Evolutionary conservation across 2,113 vertebrate genomes (phyloP), one percentile per base, ranked within the genome.

Genomic region (Myotis brandtii): DNA sequence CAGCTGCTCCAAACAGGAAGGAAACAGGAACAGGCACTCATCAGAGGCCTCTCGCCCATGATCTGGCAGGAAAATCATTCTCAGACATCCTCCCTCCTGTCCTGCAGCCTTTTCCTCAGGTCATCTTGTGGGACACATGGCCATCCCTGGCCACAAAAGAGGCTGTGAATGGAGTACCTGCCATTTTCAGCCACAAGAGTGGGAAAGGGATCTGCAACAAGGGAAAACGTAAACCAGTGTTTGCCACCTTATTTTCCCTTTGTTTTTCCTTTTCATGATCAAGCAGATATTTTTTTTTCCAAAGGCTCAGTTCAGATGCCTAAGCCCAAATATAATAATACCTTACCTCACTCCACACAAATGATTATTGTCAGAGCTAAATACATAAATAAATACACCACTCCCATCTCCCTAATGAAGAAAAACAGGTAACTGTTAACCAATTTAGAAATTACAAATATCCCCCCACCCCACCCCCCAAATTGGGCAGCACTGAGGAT

Each of bases 1-100:
- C 67, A 86, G 94, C 93, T 77, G 83, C 66, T 81, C n/a, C 69
- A 34, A 67, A 73, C 46, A 88, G 97, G 95, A 97, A 97, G 96
- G 96, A 97, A 96, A 91, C 90, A 81, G 96, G 96, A 97, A 75
- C 0, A 46, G 76, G 79, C 75, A 6, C 73, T 93, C 89, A 76
- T 59, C 56, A 12, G 13, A 86, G 52, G 37, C 70, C 72, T 96
- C 93, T 85, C 50, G 70, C 82, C 81, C 75, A 21, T 14, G 40
- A 46, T 59, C 64, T 20, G 48, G 87, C 93, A 85, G 86, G 94
- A 89, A 85, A 56, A 77, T 66, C 27, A 8, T 34, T 81, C 95
- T 86, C 43, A 14, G n/a, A 80, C 69, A 25, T 20, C 37, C 59
- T 9, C 56, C 23, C 43, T 48, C 69, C 16, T 75, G 32, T 40